phyloP scores from a whole-genome alignment of 2,113 vertebrate genomes.

The Chaetops frenatus region DNA sequence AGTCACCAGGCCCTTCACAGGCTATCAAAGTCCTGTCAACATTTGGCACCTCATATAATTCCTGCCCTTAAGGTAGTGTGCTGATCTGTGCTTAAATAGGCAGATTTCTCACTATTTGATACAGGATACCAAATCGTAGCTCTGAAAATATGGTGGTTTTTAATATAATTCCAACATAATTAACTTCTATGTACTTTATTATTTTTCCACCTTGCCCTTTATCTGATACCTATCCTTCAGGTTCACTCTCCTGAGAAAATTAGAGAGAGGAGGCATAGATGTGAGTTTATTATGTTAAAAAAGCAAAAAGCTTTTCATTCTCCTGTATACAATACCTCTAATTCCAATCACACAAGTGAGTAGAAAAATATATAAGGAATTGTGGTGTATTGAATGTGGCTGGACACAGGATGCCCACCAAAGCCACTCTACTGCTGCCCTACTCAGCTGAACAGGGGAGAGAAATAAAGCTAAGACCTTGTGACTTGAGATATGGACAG shows the following conservation, averaged over 20 bases:
- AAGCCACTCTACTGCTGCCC: neutral
- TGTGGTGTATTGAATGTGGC: neutral
- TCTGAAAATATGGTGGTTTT: neutral
- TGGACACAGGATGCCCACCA: neutral
- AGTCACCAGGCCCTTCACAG: neutral
- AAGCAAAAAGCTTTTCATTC: too few species aligned
- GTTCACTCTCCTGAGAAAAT: neutral
- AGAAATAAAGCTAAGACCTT: neutral
- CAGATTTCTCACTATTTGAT: neutral
- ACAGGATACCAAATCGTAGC: neutral
- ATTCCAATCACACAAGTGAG: too few species aligned
- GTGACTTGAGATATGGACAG: neutral
- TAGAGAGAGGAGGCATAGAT: neutral
- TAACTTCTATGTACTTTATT: neutral
- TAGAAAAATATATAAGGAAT: neutral
- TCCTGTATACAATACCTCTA: too few species aligned
- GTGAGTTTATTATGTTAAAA: neutral
- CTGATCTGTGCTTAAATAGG: neutral
- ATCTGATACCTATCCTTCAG: neutral
- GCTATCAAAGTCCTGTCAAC: neutral
- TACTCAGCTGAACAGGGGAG: neutral
- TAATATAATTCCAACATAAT: neutral
- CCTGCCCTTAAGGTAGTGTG: neutral
- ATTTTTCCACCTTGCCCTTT: neutral
- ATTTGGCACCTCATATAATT: neutral